A percentile compares a stretch with the other conserved stretches of the same genome.
Conservation (phyloP, 2,888 invertebrate genomes). For the Caenorhabditis parvicauda region DNA sequence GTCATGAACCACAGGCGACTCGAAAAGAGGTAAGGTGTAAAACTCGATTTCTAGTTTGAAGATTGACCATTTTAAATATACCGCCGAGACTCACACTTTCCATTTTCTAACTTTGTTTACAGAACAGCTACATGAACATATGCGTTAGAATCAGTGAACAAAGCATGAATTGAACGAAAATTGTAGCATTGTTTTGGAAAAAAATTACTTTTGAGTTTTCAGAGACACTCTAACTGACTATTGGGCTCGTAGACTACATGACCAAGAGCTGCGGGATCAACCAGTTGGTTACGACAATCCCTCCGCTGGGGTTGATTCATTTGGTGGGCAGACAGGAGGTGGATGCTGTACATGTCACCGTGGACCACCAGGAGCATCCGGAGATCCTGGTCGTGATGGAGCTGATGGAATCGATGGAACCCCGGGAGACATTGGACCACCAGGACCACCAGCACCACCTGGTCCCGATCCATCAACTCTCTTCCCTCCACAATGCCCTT, state of each 20-base stretch:
- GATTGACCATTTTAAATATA: not conserved
- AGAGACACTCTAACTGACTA: constrained; percentile 60
- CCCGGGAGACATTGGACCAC: constrained; percentile 58
- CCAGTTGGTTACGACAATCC: constrained; percentile 46
- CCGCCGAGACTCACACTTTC: too few relatives aligned
- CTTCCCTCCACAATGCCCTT: constrained; percentile 62
- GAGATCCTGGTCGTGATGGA: constrained; percentile 51
- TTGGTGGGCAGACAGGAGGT: constrained; percentile 21
- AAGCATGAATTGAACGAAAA: too few relatives aligned
- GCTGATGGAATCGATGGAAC: constrained; percentile 57
- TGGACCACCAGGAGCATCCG: constrained; percentile 60
- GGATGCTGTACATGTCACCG: constrained; percentile 58
- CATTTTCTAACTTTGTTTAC: too few relatives aligned
- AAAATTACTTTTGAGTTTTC: constrained; percentile 1
- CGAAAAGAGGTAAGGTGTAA: constrained; percentile 26
- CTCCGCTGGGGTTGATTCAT: constrained; percentile 28
- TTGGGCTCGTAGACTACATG: constrained; percentile 59
- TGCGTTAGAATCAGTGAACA: too few relatives aligned
- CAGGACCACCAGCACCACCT: constrained; percentile 59
- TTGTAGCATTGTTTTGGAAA: too few relatives aligned
- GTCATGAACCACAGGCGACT: constrained; percentile 49
- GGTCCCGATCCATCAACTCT: constrained; percentile 56
- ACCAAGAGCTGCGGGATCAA: constrained; percentile 58
- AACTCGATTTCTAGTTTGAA: not conserved
- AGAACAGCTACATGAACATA: too few relatives aligned